phyloP scores from a whole-genome alignment of 2,888 invertebrate genomes.

The Didymodactylos carnosus region DNA sequence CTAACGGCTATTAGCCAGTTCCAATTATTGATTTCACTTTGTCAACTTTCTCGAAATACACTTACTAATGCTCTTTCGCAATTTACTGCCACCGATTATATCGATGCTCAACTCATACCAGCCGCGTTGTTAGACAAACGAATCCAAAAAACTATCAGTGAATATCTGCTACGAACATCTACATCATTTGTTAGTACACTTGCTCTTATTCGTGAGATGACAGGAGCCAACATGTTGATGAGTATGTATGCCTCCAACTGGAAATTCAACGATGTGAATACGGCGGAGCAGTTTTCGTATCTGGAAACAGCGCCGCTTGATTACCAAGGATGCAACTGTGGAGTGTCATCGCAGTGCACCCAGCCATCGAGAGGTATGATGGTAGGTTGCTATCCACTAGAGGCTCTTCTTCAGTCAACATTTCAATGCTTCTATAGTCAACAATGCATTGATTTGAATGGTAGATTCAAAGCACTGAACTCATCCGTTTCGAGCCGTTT shows the following conservation, averaged over 20 bases:
- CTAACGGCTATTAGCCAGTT: background rate
- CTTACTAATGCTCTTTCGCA: background rate
- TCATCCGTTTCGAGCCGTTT: background rate
- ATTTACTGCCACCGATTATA: background rate
- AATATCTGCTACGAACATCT: background rate
- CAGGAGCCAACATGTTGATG: background rate
- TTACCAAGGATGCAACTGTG: background rate
- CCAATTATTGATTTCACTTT: background rate
- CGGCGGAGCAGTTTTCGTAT: background rate
- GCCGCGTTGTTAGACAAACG: background rate
- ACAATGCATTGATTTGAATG: background rate
- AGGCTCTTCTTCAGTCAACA: background rate
- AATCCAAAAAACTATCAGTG: background rate
- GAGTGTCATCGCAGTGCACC: background rate
- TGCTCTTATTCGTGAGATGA: background rate
- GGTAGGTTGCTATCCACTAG: background rate
- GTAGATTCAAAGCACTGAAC: background rate
- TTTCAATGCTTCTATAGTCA: background rate
- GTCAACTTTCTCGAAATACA: background rate
- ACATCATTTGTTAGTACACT: background rate
- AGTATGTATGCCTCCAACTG: background rate
- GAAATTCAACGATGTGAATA: background rate
- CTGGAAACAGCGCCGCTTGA: background rate
- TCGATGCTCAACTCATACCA: background rate
- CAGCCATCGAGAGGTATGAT: background rate